Conservation (phyloP, 2,888 invertebrate genomes). For the Pandemis corylana region DNA sequence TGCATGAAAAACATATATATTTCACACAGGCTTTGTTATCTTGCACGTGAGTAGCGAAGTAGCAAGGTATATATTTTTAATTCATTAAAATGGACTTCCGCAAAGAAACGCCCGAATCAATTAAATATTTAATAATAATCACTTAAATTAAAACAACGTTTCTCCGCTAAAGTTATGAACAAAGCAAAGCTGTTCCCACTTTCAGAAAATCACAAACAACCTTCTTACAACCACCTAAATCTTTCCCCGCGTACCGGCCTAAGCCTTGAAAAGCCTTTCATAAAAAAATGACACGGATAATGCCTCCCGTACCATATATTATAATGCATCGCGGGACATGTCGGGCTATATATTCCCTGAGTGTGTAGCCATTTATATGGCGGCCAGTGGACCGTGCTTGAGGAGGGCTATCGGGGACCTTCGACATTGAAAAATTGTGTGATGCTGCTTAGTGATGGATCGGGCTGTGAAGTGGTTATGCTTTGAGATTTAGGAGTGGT, state of each 20-base stretch:
- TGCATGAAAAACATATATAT: no score
- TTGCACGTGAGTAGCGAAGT: no score
- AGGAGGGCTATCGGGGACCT: conserved; percentile 69
- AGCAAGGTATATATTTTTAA: no score
- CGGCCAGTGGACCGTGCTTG: conserved; percentile 69
- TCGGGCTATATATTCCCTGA: conserved; percentile 56
- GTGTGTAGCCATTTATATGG: conserved; percentile 74
- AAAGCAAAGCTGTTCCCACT: no score
- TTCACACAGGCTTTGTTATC: no score
- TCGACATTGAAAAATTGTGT: conserved; percentile 77
- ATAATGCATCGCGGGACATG: conserved; percentile 77
- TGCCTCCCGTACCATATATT: conserved; percentile 72
- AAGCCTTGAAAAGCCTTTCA: conserved; percentile 46
- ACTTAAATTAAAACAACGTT: no score
- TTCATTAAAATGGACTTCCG: no score
- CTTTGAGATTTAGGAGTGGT: conserved; percentile 15
- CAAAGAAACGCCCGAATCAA: no score
- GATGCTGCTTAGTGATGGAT: conserved; percentile 53
- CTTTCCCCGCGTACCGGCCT: conserved; percentile 2
- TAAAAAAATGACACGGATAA: conserved; percentile 65
- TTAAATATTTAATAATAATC: no score
- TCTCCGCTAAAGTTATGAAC: no score
- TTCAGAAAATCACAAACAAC: neutral
- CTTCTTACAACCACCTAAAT: neutral
- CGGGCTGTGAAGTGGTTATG: conserved; percentile 41